Evolutionary conservation across 2,113 vertebrate species (phyloP), one percentile per base, ranked within the genome.

Genomic region (Xyliphius kryptos): DNA sequence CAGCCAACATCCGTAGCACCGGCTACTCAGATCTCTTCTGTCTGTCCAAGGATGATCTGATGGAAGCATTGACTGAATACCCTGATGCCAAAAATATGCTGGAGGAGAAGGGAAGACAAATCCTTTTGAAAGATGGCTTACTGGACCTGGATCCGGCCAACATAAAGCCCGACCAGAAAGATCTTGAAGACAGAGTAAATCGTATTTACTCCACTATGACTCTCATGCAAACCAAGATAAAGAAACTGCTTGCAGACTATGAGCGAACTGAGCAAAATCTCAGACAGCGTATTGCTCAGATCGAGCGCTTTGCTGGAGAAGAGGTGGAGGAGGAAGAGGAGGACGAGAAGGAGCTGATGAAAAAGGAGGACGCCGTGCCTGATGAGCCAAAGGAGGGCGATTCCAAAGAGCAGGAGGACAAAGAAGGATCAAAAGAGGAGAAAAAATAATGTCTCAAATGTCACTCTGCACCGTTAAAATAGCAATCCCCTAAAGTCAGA

Each of bases 11-110:
- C 74, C 91, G 85, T 78, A 98, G 96, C 73, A 91, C 97, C 26
- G 95, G 96, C 7, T 98, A 98, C 74, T 97, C 96, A 0, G 96
- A 98, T 56, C 88, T 98, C 51, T 98, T 97, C 78, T 97, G 93
- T 54, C 81, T 98, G 54, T 94, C 92, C 40, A 98, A 98, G 80
- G 95, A 98, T 67, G 95, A 98, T 69, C 86, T 98, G 64, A 95
- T 98, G 94, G 96, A 97, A 76, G 94, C 94, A 15, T 78, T 98
- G 46, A 82, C 79, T 0, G 96, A 98, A 67, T 98, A 98, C 63
- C 96, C 96, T 0, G 95, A 98, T 48, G 95, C 95, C 72, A 98
- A 97, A 79, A 79, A 71, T 22, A 91, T 97, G 88, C 82, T 98
- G 37, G 96, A 98, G 75, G 96, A 97, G 49, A 97, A 97, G 68